Evolutionary conservation across 2,797 vertebrate species (phyloP).

Genomic region (Sebastolobus alascanus): DNA sequence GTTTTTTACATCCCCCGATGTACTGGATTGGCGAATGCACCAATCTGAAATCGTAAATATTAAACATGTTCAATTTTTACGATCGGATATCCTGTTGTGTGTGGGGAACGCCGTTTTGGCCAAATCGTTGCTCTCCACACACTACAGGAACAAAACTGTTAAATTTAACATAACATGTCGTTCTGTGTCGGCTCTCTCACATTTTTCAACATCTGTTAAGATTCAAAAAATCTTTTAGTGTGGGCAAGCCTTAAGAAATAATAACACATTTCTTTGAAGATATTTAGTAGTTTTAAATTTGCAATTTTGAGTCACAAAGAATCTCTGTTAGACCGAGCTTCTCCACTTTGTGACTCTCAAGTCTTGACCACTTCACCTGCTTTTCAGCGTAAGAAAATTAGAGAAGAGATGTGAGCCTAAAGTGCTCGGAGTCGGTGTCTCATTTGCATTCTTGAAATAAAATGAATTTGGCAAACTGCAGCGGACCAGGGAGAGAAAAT

Average conservation of each 20-base stretch:
- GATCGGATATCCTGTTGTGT: no score
- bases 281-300: conserved; percentile 27
- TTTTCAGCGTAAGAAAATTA: conserved; percentile 54
- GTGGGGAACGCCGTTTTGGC: no score
- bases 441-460: conserved; percentile 69
- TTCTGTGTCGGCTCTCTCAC: no score
- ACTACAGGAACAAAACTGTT: no score
- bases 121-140: no score
- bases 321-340: conserved; percentile 21
- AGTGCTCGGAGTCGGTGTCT: conserved; percentile 43
- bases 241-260: not conserved
- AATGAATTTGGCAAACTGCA: conserved; percentile 63
- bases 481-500: conserved; percentile 46
- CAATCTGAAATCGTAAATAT: no score
- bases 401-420: conserved; percentile 41
- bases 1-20: no score
- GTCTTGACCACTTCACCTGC: conserved; percentile 29
- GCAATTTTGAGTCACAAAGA: conserved; percentile 17
- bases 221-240: no score
- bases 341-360: conserved; percentile 25
- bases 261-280: conserved; percentile 16
- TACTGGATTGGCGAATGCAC: no score
- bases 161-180: no score
- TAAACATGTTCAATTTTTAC: no score
- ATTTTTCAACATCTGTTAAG: no score